Evolutionary conservation across 2,797 vertebrate genomes (phyloP).

Genomic region (Cossypha caffra): DNA sequence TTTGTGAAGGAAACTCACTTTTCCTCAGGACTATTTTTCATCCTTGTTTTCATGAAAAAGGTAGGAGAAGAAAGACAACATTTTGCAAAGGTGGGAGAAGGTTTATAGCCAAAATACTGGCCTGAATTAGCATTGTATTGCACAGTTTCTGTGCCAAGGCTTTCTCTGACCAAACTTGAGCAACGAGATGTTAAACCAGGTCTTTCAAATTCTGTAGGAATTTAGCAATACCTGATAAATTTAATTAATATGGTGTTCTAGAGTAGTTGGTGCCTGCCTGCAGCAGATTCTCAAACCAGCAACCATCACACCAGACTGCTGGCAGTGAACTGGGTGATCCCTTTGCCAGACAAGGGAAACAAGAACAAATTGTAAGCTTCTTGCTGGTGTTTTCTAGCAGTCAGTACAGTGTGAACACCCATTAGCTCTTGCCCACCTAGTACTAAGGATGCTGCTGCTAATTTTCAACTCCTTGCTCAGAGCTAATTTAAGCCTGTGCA

Average conservation of each 20-base stretch:
- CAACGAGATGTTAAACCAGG: background rate
- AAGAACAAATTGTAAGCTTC: background rate
- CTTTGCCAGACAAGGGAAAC: background rate
- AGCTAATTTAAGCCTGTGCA: background rate
- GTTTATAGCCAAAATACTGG: background rate
- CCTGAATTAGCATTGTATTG: background rate
- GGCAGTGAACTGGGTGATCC: background rate
- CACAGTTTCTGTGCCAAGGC: background rate
- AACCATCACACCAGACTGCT: background rate
- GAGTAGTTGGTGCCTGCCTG: background rate
- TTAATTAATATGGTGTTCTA: background rate
- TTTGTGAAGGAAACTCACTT: background rate
- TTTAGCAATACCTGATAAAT: background rate
- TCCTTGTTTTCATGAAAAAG: background rate
- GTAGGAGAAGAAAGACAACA: background rate
- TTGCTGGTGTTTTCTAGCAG: background rate
- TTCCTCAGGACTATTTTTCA: background rate
- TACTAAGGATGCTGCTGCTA: background rate
- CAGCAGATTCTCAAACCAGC: background rate
- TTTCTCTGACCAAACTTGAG: background rate
- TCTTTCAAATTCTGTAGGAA: background rate
- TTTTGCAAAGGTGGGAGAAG: background rate
- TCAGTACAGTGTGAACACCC: background rate
- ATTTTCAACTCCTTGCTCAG: background rate
- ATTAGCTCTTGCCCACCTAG: background rate